A percentile compares a stretch with the other conserved stretches of the same genome.
Conservation (phyloP, 2,113 vertebrate genomes). For the Sclerurus mexicanus region DNA sequence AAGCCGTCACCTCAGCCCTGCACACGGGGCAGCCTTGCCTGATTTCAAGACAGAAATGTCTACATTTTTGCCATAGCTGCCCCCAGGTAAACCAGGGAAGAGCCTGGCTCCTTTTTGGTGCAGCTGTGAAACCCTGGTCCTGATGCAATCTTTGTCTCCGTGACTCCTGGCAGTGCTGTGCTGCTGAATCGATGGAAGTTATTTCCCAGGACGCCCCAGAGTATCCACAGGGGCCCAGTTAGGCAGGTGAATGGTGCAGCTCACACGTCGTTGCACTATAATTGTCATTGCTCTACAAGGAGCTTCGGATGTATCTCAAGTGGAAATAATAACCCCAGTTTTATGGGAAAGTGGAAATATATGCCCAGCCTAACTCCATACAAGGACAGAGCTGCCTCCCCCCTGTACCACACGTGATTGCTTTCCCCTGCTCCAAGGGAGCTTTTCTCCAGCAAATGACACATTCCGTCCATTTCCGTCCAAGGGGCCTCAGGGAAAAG, state of each 20-base stretch:
- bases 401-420: background rate
- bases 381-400: background rate
- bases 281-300: constrained; percentile 41
- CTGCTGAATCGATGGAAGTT: constrained; percentile 60
- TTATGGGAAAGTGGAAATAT: background rate
- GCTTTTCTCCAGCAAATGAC: background rate
- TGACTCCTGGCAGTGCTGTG: constrained; percentile 47
- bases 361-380: background rate
- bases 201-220: constrained; percentile 47
- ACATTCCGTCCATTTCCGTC: background rate
- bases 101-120: background rate
- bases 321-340: background rate
- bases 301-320: constrained; percentile 27
- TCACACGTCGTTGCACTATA: background rate
- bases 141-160: constrained; percentile 42
- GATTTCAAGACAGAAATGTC: background rate
- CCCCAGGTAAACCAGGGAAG: background rate
- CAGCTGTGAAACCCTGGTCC: constrained; percentile 18
- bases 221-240: background rate
- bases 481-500: background rate
- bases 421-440: background rate
- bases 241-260: constrained; percentile 11
- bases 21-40: background rate
- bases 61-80: background rate
- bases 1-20: background rate